These are phyloP conservation scores for Pardalotus punctatus DNA, from an alignment of 2,113 vertebrate genomes.

Conservation along the genomic window DNA sequence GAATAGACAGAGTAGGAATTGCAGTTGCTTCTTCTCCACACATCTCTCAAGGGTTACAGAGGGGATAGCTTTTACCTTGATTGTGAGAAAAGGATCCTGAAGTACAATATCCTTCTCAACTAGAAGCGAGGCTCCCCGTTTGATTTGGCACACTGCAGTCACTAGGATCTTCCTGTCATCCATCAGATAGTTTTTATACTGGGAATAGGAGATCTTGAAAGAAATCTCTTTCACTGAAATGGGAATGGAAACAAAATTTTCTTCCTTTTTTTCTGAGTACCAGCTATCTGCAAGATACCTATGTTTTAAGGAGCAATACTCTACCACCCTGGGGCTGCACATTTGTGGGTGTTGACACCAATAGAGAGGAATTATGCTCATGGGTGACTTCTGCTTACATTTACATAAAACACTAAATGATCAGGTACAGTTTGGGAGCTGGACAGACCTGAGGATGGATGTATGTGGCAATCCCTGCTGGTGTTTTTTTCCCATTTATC, in stretches of 20 bases:
- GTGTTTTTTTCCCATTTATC: not conserved
- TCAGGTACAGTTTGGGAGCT: not conserved
- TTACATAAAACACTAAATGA: not conserved
- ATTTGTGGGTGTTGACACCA: not conserved
- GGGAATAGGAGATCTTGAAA: conserved; percentile 59
- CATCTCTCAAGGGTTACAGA: not conserved
- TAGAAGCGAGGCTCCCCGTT: not conserved
- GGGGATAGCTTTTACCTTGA: conserved; percentile 31
- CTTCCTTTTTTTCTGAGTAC: not conserved
- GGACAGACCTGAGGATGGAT: not conserved
- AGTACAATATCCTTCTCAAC: conserved; percentile 51
- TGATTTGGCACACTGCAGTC: conserved; percentile 49
- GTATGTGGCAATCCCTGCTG: not conserved
- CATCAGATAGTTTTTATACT: conserved; percentile 59
- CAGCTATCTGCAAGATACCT: not conserved
- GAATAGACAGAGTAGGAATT: not conserved
- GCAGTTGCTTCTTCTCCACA: not conserved
- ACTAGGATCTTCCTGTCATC: conserved; percentile 69
- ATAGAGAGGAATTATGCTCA: not conserved
- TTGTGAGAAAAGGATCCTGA: conserved; percentile 29
- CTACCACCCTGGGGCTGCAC: not conserved
- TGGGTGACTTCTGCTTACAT: not conserved
- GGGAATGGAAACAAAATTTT: not conserved
- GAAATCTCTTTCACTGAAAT: conserved; percentile 59
- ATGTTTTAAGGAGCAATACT: not conserved